Percentiles rank a stretch among this genome's conserved stretches.
Conservation (phyloP, 2,888 invertebrate species). For the Apodemia mormo region DNA sequence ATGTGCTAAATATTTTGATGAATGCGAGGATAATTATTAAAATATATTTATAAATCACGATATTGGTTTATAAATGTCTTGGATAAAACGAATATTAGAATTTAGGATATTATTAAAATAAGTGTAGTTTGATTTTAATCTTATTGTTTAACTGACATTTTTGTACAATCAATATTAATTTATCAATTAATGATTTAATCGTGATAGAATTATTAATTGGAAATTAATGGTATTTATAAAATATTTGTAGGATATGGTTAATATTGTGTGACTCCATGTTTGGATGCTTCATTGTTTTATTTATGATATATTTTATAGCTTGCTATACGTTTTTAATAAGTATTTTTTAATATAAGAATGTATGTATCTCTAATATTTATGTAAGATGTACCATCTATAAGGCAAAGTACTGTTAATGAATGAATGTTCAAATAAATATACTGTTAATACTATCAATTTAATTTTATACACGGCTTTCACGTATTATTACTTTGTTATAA, state of each 20-base stretch:
- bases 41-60: neutral
- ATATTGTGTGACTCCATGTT: slow-evolving; percentile 7
- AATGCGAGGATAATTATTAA: neutral
- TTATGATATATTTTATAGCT: neutral
- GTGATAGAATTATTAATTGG: neutral
- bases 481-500: too few species aligned
- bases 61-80: slow-evolving; percentile 4
- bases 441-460: too few species aligned
- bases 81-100: slow-evolving; percentile 8
- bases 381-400: too few species aligned
- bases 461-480: too few species aligned
- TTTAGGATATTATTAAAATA: neutral
- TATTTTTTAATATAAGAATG: too few species aligned
- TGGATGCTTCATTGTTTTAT: neutral
- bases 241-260: neutral
- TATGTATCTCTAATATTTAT: too few species aligned
- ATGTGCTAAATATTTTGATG: neutral
- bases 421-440: too few species aligned
- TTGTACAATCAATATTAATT: slow-evolving; percentile 4
- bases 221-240: neutral
- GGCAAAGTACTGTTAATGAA: too few species aligned
- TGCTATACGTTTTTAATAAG: neutral
- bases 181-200: neutral
- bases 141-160: neutral
- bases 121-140: slow-evolving; percentile 5